Evolutionary conservation across 2,797 vertebrate species (phyloP).

Genomic region (Hippocampus kuda): DNA sequence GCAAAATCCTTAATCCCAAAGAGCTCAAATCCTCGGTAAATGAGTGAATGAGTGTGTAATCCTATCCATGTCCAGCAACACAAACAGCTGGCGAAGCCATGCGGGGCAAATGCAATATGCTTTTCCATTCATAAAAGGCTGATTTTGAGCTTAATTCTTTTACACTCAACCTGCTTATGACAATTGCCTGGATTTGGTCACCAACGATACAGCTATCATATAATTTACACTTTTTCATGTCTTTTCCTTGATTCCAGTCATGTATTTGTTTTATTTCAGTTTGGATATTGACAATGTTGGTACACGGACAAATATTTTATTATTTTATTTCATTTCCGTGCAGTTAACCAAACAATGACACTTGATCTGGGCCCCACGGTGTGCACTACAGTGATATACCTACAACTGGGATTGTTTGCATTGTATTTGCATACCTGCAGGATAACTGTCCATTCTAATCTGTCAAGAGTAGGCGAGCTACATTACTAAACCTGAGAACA

Average conservation of each 20-base stretch:
- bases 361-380: conserved; percentile 9
- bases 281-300: neutral
- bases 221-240: neutral
- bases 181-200: conserved; percentile 53
- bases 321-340: neutral
- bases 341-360: conserved; percentile 1
- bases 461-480: neutral
- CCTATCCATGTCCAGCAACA: conserved; percentile 72
- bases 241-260: too few relatives aligned
- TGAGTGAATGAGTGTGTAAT: conserved; percentile 89
- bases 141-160: conserved; percentile 56
- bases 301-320: neutral
- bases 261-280: neutral
- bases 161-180: conserved; percentile 44
- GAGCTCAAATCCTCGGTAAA: conserved; percentile 79
- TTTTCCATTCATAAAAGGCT: conserved; percentile 56
- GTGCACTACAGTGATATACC: conserved; percentile 54
- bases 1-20: conserved; percentile 82
- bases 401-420: conserved; percentile 48
- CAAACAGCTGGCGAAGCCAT: conserved; percentile 63
- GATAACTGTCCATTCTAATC: conserved; percentile 12
- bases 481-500: neutral
- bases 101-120: conserved; percentile 51
- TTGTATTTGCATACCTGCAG: conserved; percentile 47
- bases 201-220: conserved; percentile 12